Evolutionary conservation across 2,888 invertebrate species (phyloP).

Genomic region (Alentia gelatinosa): DNA sequence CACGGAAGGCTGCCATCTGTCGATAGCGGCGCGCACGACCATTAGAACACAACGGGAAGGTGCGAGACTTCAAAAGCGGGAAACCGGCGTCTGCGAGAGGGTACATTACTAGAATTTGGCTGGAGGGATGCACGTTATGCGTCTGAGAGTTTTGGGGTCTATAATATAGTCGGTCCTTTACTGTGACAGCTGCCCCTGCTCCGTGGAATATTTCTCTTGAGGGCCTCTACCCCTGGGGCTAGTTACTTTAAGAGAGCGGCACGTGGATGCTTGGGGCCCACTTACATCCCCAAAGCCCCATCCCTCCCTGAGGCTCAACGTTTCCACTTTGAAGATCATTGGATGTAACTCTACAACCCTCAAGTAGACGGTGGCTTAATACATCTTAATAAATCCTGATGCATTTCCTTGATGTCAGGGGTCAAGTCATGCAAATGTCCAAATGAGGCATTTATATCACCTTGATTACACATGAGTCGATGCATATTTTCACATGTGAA

Average conservation of each 20-base stretch:
- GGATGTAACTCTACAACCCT: no score
- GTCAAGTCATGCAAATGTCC: no score
- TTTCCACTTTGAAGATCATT: neutral
- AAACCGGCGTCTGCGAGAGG: neutral
- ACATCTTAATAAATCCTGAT: no score
- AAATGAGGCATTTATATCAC: no score
- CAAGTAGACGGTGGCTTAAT: no score
- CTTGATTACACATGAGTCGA: no score
- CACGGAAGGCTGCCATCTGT: neutral
- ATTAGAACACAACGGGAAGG: neutral
- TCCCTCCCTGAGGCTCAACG: neutral
- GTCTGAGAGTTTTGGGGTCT: neutral
- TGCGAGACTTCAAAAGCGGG: slow-evolving; percentile 6
- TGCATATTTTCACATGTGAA: no score
- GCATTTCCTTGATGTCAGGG: no score
- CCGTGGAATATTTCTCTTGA: neutral
- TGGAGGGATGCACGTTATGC: neutral
- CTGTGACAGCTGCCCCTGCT: neutral
- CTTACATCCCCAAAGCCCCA: neutral
- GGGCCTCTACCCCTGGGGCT: neutral
- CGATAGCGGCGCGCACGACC: neutral
- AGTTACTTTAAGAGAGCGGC: neutral
- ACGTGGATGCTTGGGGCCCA: neutral
- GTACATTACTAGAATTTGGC: slow-evolving; percentile 1
- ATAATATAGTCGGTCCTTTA: neutral